phyloP scores from a whole-genome alignment of 2,113 vertebrate genomes.

The Callipepla squamata region DNA sequence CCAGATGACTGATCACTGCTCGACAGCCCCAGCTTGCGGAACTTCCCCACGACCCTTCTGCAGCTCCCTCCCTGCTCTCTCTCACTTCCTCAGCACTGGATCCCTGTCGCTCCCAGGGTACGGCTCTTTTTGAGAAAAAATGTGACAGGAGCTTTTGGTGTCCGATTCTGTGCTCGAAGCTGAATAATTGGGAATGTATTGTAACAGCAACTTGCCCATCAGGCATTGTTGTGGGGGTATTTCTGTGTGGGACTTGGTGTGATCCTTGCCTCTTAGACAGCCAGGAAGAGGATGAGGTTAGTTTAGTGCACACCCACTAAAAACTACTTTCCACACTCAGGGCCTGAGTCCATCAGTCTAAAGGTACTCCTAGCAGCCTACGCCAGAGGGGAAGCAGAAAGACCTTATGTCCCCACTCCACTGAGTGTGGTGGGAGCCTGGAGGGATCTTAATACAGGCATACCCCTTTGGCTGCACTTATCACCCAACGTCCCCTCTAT shows the following conservation, averaged over 20 bases:
- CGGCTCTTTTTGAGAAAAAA: background rate
- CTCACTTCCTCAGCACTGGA: background rate
- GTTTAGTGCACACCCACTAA: accelerated
- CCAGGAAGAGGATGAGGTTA: background rate
- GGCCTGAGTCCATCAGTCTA: background rate
- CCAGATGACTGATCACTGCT: background rate
- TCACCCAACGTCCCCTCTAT: background rate
- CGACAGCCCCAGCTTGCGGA: conserved; percentile 23
- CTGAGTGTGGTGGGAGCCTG: background rate
- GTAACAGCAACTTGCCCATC: background rate
- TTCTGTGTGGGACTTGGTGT: background rate
- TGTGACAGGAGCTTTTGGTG: background rate
- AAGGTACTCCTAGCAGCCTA: background rate
- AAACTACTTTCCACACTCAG: background rate
- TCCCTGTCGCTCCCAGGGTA: background rate
- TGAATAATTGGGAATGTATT: background rate
- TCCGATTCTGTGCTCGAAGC: background rate
- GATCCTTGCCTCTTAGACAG: background rate
- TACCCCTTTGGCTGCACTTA: background rate
- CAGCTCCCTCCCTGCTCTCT: background rate
- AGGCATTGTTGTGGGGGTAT: background rate
- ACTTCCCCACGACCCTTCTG: background rate
- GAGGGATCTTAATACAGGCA: background rate
- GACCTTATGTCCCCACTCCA: background rate
- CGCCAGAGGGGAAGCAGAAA: background rate